These are phyloP conservation scores for Eledone cirrhosa DNA, from an alignment of 2,888 invertebrate genomes.

Conservation along the genomic window DNA sequence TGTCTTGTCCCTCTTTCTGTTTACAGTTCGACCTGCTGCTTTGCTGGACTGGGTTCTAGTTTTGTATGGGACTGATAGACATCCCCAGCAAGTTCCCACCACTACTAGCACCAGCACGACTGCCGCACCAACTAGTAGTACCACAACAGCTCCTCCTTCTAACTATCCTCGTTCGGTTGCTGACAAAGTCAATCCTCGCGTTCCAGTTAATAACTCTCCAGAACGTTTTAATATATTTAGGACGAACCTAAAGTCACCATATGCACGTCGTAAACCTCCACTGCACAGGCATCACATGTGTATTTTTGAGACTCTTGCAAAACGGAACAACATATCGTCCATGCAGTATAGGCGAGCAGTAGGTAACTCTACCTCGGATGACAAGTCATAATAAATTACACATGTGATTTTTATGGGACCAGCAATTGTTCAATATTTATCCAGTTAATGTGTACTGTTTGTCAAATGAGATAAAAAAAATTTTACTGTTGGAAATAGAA, in stretches of 20 bases:
- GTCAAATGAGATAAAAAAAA: slow-evolving; percentile 3
- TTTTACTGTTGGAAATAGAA: slow-evolving; percentile 20
- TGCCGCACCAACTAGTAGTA: slow-evolving; percentile 35
- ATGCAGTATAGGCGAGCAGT: slow-evolving; percentile 55
- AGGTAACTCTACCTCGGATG: slow-evolving; percentile 55
- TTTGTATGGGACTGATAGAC: slow-evolving; percentile 82
- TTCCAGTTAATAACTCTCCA: slow-evolving; percentile 22
- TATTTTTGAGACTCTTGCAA: slow-evolving; percentile 60
- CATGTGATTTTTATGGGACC: background rate
- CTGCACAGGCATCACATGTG: slow-evolving; percentile 52
- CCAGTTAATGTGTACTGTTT: background rate
- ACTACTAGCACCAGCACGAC: slow-evolving; percentile 46
- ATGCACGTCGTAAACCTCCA: slow-evolving; percentile 38
- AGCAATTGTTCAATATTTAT: slow-evolving; percentile 20
- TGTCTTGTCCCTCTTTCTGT: slow-evolving; percentile 43
- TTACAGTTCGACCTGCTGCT: slow-evolving; percentile 72
- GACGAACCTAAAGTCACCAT: slow-evolving; percentile 33
- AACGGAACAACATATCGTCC: slow-evolving; percentile 59
- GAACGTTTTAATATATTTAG: background rate
- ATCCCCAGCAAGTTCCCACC: slow-evolving; percentile 48
- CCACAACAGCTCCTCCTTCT: slow-evolving; percentile 33
- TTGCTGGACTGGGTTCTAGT: slow-evolving; percentile 93
- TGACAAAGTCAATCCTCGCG: slow-evolving; percentile 24
- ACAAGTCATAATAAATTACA: slow-evolving; percentile 43
- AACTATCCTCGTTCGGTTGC: slow-evolving; percentile 18